These are phyloP conservation scores for Psix sp. DNA, from an alignment of 1,140 invertebrate genomes.

Conservation along the genomic window DNA sequence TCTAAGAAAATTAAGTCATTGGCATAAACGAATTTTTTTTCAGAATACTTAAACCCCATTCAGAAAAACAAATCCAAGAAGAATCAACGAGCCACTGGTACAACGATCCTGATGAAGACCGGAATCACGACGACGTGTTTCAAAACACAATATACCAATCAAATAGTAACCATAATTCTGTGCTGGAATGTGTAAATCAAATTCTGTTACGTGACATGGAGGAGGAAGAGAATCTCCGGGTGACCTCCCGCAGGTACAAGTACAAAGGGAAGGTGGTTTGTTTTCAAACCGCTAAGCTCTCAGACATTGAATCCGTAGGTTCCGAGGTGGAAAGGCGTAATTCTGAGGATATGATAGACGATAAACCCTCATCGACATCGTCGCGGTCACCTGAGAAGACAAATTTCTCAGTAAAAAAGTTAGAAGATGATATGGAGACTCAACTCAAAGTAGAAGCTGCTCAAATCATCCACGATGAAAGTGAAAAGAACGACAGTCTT, in stretches of 20 bases:
- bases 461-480: constrained; percentile 58
- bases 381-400: constrained; percentile 17
- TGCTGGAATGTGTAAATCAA: constrained; percentile 86
- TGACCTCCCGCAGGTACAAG: constrained; percentile 70
- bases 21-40: constrained; percentile 10
- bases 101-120: constrained; percentile 83
- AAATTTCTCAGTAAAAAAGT: neutral
- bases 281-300: constrained; percentile 73
- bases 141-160: constrained; percentile 71
- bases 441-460: constrained; percentile 30
- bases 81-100: constrained; percentile 84
- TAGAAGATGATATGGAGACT: constrained; percentile 44
- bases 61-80: constrained; percentile 76
- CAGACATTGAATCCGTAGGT: constrained; percentile 75
- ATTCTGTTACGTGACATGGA: constrained; percentile 81
- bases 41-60: constrained; percentile 76
- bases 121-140: constrained; percentile 78
- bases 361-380: constrained; percentile 21
- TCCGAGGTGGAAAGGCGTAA: constrained; percentile 75
- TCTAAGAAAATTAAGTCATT: too few species aligned
- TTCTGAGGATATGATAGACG: constrained; percentile 68
- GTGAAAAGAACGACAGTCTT: constrained; percentile 54
- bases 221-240: constrained; percentile 70
- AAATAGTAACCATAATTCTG: constrained; percentile 83
- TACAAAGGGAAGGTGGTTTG: constrained; percentile 73